These are phyloP conservation scores for Etheostoma spectabile DNA, from an alignment of 2,113 vertebrate genomes.

Conservation along the genomic window DNA sequence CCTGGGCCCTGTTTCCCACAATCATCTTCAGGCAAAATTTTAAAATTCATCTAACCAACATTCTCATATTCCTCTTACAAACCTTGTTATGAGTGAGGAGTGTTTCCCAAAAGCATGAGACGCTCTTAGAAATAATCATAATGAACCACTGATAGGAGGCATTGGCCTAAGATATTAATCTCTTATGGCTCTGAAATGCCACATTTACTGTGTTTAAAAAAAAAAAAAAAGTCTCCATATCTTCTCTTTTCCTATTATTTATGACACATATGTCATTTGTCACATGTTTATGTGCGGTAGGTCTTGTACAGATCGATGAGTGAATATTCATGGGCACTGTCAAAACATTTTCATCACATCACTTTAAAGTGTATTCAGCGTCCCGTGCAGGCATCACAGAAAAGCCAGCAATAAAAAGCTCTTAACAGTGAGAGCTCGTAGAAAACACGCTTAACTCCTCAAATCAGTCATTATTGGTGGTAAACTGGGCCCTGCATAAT, in stretches of 20 bases:
- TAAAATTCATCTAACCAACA: too few species aligned
- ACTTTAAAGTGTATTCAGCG: background rate
- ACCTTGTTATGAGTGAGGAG: background rate
- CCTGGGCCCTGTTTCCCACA: background rate
- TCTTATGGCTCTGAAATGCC: background rate
- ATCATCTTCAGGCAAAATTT: background rate
- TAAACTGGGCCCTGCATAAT: background rate
- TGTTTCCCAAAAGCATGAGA: background rate
- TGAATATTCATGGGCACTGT: background rate
- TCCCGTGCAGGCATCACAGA: background rate
- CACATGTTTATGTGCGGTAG: background rate
- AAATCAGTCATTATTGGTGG: background rate
- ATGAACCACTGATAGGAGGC: background rate
- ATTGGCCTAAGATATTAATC: background rate
- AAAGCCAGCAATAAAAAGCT: background rate
- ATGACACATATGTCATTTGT: background rate
- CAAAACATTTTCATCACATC: background rate
- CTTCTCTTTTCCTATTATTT: background rate
- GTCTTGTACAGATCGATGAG: background rate
- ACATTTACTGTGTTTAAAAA: background rate
- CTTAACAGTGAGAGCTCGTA: background rate
- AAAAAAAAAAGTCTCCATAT: background rate
- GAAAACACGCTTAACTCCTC: background rate
- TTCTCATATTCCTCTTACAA: too few species aligned
- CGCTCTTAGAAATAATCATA: background rate